Conservation (phyloP, 2,888 invertebrate species). For the Acrobasis consociella region DNA sequence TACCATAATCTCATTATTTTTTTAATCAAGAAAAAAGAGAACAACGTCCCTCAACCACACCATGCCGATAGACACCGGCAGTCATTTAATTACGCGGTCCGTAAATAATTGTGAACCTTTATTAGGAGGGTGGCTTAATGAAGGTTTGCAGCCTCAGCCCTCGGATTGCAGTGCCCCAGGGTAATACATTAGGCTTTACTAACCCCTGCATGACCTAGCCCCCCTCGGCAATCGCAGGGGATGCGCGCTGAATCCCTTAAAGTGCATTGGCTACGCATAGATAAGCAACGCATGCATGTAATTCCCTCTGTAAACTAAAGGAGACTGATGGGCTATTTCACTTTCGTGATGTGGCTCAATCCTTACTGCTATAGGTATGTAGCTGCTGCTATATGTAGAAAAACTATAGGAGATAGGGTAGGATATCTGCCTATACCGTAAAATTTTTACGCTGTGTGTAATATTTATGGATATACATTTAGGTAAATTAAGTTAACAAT, state of each 20-base stretch:
- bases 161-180: conserved; percentile 31
- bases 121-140: conserved; percentile 46
- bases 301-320: background rate
- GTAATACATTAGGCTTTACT: conserved; percentile 50
- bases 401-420: background rate
- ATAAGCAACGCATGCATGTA: conserved; percentile 43
- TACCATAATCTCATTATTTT: too few species aligned
- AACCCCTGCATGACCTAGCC: conserved; percentile 55
- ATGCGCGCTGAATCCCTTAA: conserved; percentile 47
- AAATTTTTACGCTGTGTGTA: too few species aligned
- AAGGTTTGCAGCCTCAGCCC: conserved; percentile 32
- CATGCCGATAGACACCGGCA: conserved; percentile 22
- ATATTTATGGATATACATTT: too few species aligned
- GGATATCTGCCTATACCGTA: background rate
- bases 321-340: background rate
- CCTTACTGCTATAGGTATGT: too few species aligned
- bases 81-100: conserved; percentile 28
- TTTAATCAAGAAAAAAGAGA: background rate
- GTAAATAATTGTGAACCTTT: conserved; percentile 34
- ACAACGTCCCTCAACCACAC: background rate
- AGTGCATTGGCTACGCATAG: conserved; percentile 49
- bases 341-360: conserved; percentile 1
- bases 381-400: background rate
- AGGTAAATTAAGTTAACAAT: too few species aligned
- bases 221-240: conserved; percentile 50